Base-by-base conservation (phyloP, 1,140 invertebrate genomes). In the Parapsyche elsis region DNA sequence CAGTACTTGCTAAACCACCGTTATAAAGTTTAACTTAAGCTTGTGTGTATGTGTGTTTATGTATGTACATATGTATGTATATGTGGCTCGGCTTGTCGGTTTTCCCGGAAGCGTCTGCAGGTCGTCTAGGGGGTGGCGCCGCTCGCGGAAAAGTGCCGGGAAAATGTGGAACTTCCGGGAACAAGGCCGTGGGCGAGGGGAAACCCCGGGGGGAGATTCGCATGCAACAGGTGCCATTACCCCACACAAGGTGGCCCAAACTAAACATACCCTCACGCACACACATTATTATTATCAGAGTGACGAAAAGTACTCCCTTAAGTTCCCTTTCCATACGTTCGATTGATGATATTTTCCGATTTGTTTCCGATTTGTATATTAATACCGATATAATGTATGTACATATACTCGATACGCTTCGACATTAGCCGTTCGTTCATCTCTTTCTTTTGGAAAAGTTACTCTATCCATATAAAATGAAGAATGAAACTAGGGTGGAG, bases 151-250 rank as follows among this genome's bases (percentile, higher is more conserved):
- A 77, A 77, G 75, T 77, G 75, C 26, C 75, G 75, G 75, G 53
- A 77, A 77, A 77, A 77, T 77, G 75, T 77, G 75, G 24, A 77
- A 77, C 75, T 77, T 77, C 75, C 75, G 75, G 75, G 75, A 77
- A 77, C 44, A 64, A 45, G 57, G 75, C 26, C 26, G 26, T 19
- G 75, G 73, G 49, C 0, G 46, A 16, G 45, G 57, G 14, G 74
- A 49, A 14, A 24, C 12, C 21, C 64, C 2, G 5, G 75, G 75
- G 57, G 75, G 57, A 19, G 53, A 57, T n/a, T n/a, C n/a, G 44
- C 38, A n/a, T 64, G 75, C 75, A 77, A 77, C 75, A 77, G 75
- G 75, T 77, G 75, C 75, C 45, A 23, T 2, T 4, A 53, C 71
- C 71, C 23, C 45, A n/a, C 74, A 76, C 24, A 26, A 9, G 74